These are phyloP conservation scores for Catocala sponsa DNA, from an alignment of 2,888 invertebrate genomes.

Conservation along the genomic window DNA sequence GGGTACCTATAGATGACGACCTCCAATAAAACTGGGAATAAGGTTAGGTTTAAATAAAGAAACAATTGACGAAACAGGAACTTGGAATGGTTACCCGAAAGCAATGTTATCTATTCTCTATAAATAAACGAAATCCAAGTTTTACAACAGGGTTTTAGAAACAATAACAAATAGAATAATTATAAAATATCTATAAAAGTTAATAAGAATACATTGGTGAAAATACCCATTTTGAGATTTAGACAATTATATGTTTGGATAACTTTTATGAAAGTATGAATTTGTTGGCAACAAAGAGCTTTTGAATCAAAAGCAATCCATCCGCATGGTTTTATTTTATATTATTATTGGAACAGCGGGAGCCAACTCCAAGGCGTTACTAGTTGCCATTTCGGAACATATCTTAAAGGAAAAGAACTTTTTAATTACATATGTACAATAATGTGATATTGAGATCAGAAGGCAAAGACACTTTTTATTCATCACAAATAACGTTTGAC, in stretches of 20 bases:
- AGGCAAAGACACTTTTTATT: slow-evolving; percentile 72
- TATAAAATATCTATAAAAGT: slow-evolving; percentile 19
- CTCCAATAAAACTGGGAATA: no score
- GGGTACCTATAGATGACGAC: no score
- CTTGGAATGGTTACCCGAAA: no score
- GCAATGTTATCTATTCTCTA: no score
- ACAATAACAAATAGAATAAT: background rate
- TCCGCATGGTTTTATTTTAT: slow-evolving; percentile 20
- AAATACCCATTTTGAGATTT: slow-evolving; percentile 28
- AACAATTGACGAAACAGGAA: no score
- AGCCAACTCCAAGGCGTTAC: slow-evolving; percentile 30
- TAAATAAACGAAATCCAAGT: no score
- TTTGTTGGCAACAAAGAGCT: slow-evolving; percentile 13
- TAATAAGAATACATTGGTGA: slow-evolving; percentile 26
- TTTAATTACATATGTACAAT: slow-evolving; percentile 86
- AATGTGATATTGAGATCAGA: slow-evolving; percentile 76
- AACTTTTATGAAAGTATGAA: slow-evolving; percentile 10
- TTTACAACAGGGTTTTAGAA: no score
- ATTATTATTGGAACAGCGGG: slow-evolving; percentile 12
- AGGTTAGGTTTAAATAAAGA: no score
- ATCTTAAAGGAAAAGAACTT: slow-evolving; percentile 64
- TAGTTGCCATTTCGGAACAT: slow-evolving; percentile 53
- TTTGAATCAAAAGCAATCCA: slow-evolving; percentile 8
- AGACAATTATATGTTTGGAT: slow-evolving; percentile 11
- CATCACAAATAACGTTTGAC: slow-evolving; percentile 64